Conservation (phyloP, 2,113 vertebrate genomes). For the Hippocampus abdominalis region DNA sequence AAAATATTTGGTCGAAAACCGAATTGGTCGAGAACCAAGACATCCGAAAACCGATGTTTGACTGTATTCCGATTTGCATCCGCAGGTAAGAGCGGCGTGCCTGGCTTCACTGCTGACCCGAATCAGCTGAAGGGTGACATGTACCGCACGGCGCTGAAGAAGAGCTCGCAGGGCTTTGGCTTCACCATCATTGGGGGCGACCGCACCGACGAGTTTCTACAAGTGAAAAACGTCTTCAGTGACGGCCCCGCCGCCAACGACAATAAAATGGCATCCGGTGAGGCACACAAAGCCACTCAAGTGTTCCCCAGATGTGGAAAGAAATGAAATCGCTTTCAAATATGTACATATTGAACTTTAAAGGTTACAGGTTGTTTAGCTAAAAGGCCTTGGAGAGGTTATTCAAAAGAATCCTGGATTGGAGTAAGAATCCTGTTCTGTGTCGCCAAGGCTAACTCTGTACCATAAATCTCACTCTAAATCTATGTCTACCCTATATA, state of each 20-base stretch:
- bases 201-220: slow-evolving; percentile 91
- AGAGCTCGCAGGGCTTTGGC: slow-evolving; percentile 91
- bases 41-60: too few relatives aligned
- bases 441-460: too few relatives aligned
- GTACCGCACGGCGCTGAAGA: slow-evolving; percentile 84
- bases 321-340: background rate
- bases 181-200: slow-evolving; percentile 97
- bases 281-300: slow-evolving; percentile 13
- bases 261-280: slow-evolving; percentile 92
- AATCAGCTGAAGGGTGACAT: slow-evolving; percentile 86
- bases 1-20: too few relatives aligned
- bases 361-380: too few relatives aligned
- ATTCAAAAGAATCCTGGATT: too few relatives aligned
- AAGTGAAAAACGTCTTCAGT: slow-evolving; percentile 92
- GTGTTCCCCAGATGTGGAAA: background rate
- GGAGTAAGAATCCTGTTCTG: too few relatives aligned
- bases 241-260: slow-evolving; percentile 91
- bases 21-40: too few relatives aligned
- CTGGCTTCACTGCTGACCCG: slow-evolving; percentile 86
- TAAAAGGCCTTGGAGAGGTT: too few relatives aligned
- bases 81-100: slow-evolving; percentile 67
- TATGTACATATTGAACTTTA: too few relatives aligned
- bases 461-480: too few relatives aligned
- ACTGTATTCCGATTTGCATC: background rate
- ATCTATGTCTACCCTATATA: too few relatives aligned